These are phyloP conservation scores for Chrysolina americana DNA, from an alignment of 2,888 invertebrate species.

Conservation along the genomic window DNA sequence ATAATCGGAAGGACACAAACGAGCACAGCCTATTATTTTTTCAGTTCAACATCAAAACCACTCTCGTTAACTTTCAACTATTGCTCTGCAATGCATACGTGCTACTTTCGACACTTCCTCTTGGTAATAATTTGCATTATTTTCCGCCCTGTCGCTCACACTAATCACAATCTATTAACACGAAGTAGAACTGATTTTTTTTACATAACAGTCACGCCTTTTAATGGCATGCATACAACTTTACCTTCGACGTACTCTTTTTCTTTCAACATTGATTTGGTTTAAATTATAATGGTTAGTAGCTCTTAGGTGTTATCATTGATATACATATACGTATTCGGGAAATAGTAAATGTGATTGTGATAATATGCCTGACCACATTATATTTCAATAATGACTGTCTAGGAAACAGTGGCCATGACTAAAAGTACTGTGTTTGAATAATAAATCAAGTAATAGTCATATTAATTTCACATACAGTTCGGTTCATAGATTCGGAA, in stretches of 20 bases:
- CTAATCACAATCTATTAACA: slow-evolving; percentile 7
- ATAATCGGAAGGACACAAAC: too few relatives aligned
- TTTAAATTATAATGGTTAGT: not conserved
- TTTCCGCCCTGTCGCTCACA: not conserved
- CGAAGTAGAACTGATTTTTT: not conserved
- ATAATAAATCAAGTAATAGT: too few relatives aligned
- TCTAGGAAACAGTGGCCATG: too few relatives aligned
- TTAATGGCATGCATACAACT: not conserved
- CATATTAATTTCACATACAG: too few relatives aligned
- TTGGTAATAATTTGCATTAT: not conserved
- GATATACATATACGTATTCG: too few relatives aligned
- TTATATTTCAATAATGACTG: too few relatives aligned
- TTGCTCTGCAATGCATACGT: not conserved
- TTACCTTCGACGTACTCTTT: not conserved
- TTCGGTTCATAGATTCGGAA: too few relatives aligned
- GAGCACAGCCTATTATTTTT: too few relatives aligned
- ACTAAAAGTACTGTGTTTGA: too few relatives aligned
- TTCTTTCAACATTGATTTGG: not conserved
- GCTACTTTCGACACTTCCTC: slow-evolving; percentile 11
- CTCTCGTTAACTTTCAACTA: not conserved
- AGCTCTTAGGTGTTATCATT: too few relatives aligned
- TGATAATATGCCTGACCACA: too few relatives aligned
- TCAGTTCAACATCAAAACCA: not conserved
- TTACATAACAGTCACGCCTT: not conserved
- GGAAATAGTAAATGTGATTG: too few relatives aligned